Evolutionary conservation across 2,113 vertebrate genomes (phyloP), one percentile per base, ranked within the genome.

Genomic region (Peucedramus taeniatus): DNA sequence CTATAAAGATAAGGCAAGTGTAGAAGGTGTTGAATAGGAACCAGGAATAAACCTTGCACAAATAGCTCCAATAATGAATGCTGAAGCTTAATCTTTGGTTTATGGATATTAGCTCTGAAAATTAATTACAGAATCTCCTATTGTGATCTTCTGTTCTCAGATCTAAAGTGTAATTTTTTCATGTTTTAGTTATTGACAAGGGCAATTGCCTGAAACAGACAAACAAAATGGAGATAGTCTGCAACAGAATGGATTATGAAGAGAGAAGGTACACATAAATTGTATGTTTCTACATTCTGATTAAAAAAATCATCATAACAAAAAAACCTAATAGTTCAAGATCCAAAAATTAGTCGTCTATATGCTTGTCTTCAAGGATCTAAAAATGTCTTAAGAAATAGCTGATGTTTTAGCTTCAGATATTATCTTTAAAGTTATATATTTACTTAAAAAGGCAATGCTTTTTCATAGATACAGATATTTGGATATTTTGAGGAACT

Each of bases 361-460:
- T 69, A 35, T 68, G 56, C 14, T 83, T 21, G 56, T 89, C 31
- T 71, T 89, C 47, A 94, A 68, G 13, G 15, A n/a, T 85, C 33
- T 86, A 84, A 94, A 93, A 56, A 45, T 72, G 49, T 77, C 50
- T 94, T 87, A 83, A 86, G 51, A 91, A 86, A 92, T 37, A 60
- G 6, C 33, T 37, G 37, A 77, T 81, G 31, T 64, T 95, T 89
- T 79, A 87, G 33, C 54, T 82, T 95, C 65, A 95, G 82, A 40
- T 95, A 83, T 79, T 93, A 50, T 79, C 86, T 39, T 79, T 79
- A 45, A 59, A 87, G 39, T 39, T 81, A 89, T 71, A 84, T 80
- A 92, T 96, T 97, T 94, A n/a, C 90, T 87, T 74, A 72, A 94
- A 94, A 92, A 83, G 33, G 84, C 69, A 95, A 77, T 95, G 49